Conservation (phyloP, 1,140 invertebrate genomes). For the Mya arenaria region DNA sequence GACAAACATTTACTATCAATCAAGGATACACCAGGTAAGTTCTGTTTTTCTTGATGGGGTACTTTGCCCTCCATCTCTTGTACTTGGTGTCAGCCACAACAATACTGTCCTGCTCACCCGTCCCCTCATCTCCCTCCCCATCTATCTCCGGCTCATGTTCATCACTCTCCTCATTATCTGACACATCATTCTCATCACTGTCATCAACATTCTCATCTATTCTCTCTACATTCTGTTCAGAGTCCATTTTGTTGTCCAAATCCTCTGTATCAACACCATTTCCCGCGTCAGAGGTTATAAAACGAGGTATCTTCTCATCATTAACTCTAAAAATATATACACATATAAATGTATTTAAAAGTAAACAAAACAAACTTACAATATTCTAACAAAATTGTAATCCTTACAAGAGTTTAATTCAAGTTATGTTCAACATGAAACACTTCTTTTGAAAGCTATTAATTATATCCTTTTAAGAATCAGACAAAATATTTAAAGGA, state of each 20-base stretch:
- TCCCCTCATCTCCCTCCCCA: not conserved
- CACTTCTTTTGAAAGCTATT: too few relatives aligned
- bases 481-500: not conserved
- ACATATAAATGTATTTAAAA: too few relatives aligned
- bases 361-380: too few relatives aligned
- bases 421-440: too few relatives aligned
- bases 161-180: not conserved
- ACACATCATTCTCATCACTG: conserved; percentile 26
- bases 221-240: not conserved
- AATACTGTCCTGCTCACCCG: not conserved
- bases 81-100: not conserved
- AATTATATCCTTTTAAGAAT: not conserved
- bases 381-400: too few relatives aligned
- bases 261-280: not conserved
- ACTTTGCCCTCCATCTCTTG: not conserved
- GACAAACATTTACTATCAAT: not conserved
- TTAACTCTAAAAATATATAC: too few relatives aligned
- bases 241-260: not conserved
- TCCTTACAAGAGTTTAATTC: too few relatives aligned
- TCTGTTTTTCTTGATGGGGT: not conserved
- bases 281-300: not conserved
- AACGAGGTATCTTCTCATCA: not conserved
- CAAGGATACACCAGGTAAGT: not conserved
- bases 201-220: not conserved
- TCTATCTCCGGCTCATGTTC: not conserved